These are phyloP conservation scores for Microchirus variegatus DNA, from an alignment of 2,797 vertebrate genomes.

Conservation along the genomic window DNA sequence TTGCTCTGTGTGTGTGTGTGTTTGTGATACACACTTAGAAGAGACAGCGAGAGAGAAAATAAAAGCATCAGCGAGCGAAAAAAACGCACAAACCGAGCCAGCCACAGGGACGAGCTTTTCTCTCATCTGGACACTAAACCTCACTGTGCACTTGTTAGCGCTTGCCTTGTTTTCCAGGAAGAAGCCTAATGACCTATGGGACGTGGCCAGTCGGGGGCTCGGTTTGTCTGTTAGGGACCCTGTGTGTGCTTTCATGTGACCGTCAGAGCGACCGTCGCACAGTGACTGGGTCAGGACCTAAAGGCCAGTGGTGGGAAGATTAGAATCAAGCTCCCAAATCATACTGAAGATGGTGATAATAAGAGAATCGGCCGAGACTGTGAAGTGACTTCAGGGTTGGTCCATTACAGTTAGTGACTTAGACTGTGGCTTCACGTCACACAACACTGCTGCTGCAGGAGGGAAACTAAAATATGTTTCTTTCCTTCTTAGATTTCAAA, in stretches of 20 bases:
- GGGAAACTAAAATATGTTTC: too few relatives aligned
- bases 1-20: conserved; percentile 59
- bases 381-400: too few relatives aligned
- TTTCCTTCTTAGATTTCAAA: too few relatives aligned
- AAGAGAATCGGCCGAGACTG: too few relatives aligned
- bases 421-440: too few relatives aligned
- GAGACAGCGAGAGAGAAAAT: conserved; percentile 17
- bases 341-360: conserved; percentile 16
- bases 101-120: conserved; percentile 37
- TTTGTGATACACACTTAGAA: conserved; percentile 26
- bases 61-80: conserved; percentile 16
- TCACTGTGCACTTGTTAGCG: conserved; percentile 55
- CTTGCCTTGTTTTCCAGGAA: conserved; percentile 52
- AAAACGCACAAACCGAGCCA: conserved; percentile 30
- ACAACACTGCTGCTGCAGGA: too few relatives aligned
- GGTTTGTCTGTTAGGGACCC: conserved; percentile 54
- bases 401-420: too few relatives aligned
- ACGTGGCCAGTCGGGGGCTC: conserved; percentile 37
- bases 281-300: conserved; percentile 34
- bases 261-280: conserved; percentile 45
- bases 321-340: conserved; percentile 28
- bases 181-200: conserved; percentile 69
- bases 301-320: conserved; percentile 48
- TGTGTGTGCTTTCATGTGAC: conserved; percentile 55
- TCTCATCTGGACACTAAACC: conserved; percentile 55